These are phyloP conservation scores for Barypeithes pellucidus DNA, from an alignment of 2,888 invertebrate genomes.

Conservation along the genomic window DNA sequence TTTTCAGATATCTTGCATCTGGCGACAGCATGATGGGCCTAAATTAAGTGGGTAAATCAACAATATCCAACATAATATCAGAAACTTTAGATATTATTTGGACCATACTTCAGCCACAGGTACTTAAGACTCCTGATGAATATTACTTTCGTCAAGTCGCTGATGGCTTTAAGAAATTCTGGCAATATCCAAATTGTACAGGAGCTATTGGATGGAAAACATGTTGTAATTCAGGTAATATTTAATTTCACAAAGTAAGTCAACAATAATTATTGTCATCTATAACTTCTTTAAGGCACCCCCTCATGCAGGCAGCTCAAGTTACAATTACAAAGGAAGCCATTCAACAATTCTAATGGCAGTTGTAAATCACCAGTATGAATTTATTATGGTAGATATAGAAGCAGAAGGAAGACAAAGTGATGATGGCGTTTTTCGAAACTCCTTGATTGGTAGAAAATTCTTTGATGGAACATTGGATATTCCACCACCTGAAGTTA, in stretches of 20 bases:
- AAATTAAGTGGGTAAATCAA: constrained; percentile 10
- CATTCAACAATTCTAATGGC: constrained; percentile 28
- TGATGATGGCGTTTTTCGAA: constrained; percentile 34
- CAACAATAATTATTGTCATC: constrained; percentile 1
- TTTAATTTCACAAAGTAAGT: constrained; percentile 4
- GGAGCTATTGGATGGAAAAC: constrained; percentile 31
- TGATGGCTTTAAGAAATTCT: constrained; percentile 4
- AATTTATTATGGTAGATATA: constrained; percentile 26
- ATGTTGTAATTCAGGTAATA: constrained; percentile 19
- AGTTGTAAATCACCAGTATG: constrained; percentile 4
- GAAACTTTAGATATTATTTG: constrained; percentile 19
- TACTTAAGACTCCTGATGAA: constrained; percentile 3
- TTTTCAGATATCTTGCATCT: constrained; percentile 23
- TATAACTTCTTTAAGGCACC: too few species aligned
- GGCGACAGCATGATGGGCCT: constrained; percentile 29
- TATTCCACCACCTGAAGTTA: constrained; percentile 23
- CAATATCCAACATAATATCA: constrained; percentile 19
- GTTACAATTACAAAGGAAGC: constrained; percentile 29
- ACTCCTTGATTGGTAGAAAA: background rate
- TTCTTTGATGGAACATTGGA: background rate
- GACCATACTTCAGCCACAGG: background rate
- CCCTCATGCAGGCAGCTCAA: constrained; percentile 3
- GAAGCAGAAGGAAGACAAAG: constrained; percentile 31
- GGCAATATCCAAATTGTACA: constrained; percentile 18
- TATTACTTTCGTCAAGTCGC: constrained; percentile 2